Conservation (phyloP, 2,888 invertebrate genomes). For the Meta bourneti region DNA sequence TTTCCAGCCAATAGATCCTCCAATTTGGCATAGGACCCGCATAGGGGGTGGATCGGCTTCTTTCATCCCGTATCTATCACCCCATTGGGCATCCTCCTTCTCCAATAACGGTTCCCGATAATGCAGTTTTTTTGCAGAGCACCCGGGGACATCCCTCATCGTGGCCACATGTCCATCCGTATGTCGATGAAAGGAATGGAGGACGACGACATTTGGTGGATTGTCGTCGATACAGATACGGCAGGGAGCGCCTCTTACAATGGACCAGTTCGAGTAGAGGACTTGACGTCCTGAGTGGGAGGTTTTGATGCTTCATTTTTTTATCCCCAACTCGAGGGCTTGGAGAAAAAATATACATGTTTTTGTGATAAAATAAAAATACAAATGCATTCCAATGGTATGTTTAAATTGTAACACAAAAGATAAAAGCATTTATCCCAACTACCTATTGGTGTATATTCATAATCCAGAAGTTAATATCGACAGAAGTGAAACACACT, state of each 20-base stretch:
- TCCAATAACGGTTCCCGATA: constrained; percentile 60
- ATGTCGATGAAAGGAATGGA: background rate
- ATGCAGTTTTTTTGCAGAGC: constrained; percentile 32
- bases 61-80: constrained; percentile 68
- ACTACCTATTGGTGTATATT: too few species aligned
- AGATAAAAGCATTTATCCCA: too few species aligned
- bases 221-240: background rate
- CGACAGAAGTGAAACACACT: too few species aligned
- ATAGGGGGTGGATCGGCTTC: constrained; percentile 70
- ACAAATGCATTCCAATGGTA: too few species aligned
- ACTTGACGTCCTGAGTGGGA: too few species aligned
- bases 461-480: too few species aligned
- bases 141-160: constrained; percentile 37
- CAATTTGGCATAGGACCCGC: constrained; percentile 65
- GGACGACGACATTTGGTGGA: constrained; percentile 1
- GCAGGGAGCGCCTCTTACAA: background rate
- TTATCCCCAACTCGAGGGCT: too few species aligned
- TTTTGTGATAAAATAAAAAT: too few species aligned
- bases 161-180: background rate
- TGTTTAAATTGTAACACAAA: too few species aligned
- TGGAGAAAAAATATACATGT: too few species aligned
- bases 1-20: constrained; percentile 74
- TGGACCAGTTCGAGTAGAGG: too few species aligned
- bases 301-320: too few species aligned
- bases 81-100: constrained; percentile 65